These are phyloP conservation scores for Linepithema humile DNA, from an alignment of 1,140 invertebrate species.

Conservation along the genomic window DNA sequence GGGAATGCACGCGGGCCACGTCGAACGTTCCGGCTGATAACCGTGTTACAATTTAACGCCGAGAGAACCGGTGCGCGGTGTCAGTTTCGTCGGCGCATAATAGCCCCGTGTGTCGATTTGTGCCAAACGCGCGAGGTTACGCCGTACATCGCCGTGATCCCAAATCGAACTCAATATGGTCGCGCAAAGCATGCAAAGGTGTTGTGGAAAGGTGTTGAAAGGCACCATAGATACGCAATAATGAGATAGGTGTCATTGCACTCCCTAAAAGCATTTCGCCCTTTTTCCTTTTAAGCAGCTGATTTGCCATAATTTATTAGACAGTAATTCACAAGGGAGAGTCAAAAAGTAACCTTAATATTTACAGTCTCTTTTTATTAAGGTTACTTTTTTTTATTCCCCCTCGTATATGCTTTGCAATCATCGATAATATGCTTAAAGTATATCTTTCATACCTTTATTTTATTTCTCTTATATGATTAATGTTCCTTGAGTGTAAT, in stretches of 20 bases:
- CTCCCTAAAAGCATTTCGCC: not conserved
- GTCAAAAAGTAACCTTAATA: too few relatives aligned
- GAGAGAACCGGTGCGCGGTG: conserved; percentile 62
- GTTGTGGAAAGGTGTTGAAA: too few relatives aligned
- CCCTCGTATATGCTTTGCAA: too few relatives aligned
- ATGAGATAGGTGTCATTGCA: not conserved
- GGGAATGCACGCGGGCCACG: conserved; percentile 73
- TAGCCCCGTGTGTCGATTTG: conserved; percentile 40
- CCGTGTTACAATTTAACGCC: conserved; percentile 73
- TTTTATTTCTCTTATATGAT: too few relatives aligned
- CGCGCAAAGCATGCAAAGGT: not conserved
- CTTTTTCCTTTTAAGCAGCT: not conserved
- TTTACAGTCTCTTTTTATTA: too few relatives aligned
- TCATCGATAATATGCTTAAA: too few relatives aligned
- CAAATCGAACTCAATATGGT: conserved; percentile 32
- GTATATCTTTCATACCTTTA: too few relatives aligned
- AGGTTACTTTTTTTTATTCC: too few relatives aligned
- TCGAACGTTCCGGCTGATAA: conserved; percentile 77
- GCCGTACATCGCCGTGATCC: not conserved
- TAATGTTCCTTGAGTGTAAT: too few relatives aligned
- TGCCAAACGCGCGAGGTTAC: conserved; percentile 22
- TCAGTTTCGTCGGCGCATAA: conserved; percentile 71
- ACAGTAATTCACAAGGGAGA: too few relatives aligned
- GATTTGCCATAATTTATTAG: not conserved
- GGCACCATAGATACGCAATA: conserved; percentile 3